These are phyloP conservation scores for Neotoma lepida DNA, from an alignment of 2,113 vertebrate genomes.

Conservation along the genomic window DNA sequence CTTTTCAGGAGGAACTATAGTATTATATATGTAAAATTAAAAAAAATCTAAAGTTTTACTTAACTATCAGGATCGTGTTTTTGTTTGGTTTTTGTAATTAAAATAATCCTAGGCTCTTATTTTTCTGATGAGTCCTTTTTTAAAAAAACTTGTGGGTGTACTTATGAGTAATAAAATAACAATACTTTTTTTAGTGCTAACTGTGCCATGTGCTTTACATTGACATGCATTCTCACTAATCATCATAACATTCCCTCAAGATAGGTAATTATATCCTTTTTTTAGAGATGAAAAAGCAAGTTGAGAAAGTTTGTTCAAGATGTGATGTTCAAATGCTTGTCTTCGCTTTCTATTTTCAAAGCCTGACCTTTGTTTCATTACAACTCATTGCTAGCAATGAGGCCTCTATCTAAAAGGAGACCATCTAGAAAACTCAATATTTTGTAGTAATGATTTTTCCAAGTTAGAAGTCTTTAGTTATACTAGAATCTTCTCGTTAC, in stretches of 20 bases:
- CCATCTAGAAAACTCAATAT: constrained; percentile 34
- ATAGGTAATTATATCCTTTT: constrained; percentile 46
- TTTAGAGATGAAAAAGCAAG: constrained; percentile 58
- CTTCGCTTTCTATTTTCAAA: constrained; percentile 36
- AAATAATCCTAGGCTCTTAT: constrained; percentile 18
- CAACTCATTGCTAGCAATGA: constrained; percentile 1
- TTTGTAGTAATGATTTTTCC: constrained; percentile 43
- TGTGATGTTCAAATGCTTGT: constrained; percentile 18
- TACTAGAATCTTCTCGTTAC: background rate
- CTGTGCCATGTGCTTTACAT: constrained; percentile 22
- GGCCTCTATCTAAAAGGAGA: constrained; percentile 52
- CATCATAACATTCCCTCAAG: constrained; percentile 33
- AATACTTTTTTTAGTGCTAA: constrained; percentile 26
- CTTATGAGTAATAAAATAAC: constrained; percentile 53
- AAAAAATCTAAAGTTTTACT: constrained; percentile 17
- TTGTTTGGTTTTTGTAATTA: constrained; percentile 36
- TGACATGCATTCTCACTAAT: constrained; percentile 45
- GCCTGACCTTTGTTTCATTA: background rate
- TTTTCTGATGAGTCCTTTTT: constrained; percentile 22
- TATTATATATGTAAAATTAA: constrained; percentile 30
- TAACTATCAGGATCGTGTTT: constrained; percentile 7
- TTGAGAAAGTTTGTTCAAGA: constrained; percentile 41
- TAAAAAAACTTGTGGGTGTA: background rate
- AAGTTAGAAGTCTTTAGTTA: constrained; percentile 37
- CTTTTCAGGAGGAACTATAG: background rate